Evolutionary conservation across 1,140 invertebrate species (phyloP), one percentile per base, ranked within the genome.

Genomic region (Magallana gigas): DNA sequence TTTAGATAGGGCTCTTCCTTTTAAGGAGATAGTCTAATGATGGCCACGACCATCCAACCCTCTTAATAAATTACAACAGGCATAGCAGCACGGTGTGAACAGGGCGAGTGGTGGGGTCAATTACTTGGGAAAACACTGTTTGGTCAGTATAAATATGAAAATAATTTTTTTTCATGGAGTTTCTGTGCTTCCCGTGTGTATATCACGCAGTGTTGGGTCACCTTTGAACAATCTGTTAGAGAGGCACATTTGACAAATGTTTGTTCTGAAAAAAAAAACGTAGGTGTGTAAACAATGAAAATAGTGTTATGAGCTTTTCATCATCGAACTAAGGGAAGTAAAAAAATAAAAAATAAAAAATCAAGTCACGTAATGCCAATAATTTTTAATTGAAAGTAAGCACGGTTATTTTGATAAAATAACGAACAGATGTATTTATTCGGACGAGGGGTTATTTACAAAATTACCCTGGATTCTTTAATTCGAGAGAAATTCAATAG

Each of bases 311-410:
- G 9, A 29, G 12, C 68, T 29, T 29, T 29, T 36, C 68, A 76
- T 76, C 23, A 29, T 76, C 8, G 68, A 76, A 29, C 11, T 23
- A 12, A 23, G 68, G 68, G 68, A 76, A 23, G 36, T 48, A 48
- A 48, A 48, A 48, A 48, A 48, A 48, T 23, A 23, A 29, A 23
- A 36, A 76, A 76, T 76, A 76, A 29, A 29, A 76, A 76, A 76
- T 76, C 68, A 76, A 76, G 29, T 29, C 68, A 76, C 23, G 68
- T 29, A 76, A 76, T 76, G 68, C 68, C 68, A 76, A 76, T 76
- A 76, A 76, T 76, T 76, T 76, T 76, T 76, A 76, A 76, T 76
- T 76, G 68, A 76, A 76, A 76, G 68, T 76, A 76, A 76, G 68
- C 68, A 76, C 8, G 68, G 68, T 71, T 71, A 71, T 18, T 18